These are phyloP conservation scores for Idris sp. DNA, from an alignment of 1,140 invertebrate species.

Conservation along the genomic window DNA sequence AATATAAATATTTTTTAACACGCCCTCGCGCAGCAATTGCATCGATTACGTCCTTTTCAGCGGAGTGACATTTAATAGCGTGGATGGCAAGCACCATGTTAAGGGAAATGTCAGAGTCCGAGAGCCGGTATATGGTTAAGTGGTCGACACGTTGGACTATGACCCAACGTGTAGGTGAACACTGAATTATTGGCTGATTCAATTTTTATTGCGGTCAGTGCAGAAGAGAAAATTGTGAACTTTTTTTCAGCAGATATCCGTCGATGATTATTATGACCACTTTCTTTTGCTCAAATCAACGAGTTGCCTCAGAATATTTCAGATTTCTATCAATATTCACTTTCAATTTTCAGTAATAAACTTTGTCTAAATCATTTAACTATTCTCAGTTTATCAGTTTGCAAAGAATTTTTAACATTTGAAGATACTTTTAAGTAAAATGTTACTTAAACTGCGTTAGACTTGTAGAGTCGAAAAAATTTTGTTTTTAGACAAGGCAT, in stretches of 20 bases:
- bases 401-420: too few species aligned
- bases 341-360: too few species aligned
- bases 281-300: too few species aligned
- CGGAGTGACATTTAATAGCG: slow-evolving; percentile 67
- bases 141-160: slow-evolving; percentile 54
- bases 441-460: too few species aligned
- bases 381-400: too few species aligned
- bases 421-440: too few species aligned
- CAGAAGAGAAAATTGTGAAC: slow-evolving; percentile 36
- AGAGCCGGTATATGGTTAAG: slow-evolving; percentile 44
- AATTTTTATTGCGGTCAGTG: slow-evolving; percentile 30
- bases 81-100: slow-evolving; percentile 67
- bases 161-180: slow-evolving; percentile 51
- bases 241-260: slow-evolving; percentile 19
- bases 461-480: too few species aligned
- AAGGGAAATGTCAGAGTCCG: slow-evolving; percentile 66
- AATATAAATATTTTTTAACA: slow-evolving; percentile 51
- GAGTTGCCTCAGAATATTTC: too few species aligned
- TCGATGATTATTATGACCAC: background rate
- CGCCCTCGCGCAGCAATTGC: slow-evolving; percentile 51
- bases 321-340: too few species aligned
- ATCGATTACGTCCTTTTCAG: slow-evolving; percentile 69
- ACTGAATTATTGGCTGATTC: slow-evolving; percentile 48
- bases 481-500: too few species aligned
- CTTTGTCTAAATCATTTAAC: too few species aligned